Evolutionary conservation across 2,888 invertebrate genomes (phyloP).

Genomic region (Taphrorychus bicolor): DNA sequence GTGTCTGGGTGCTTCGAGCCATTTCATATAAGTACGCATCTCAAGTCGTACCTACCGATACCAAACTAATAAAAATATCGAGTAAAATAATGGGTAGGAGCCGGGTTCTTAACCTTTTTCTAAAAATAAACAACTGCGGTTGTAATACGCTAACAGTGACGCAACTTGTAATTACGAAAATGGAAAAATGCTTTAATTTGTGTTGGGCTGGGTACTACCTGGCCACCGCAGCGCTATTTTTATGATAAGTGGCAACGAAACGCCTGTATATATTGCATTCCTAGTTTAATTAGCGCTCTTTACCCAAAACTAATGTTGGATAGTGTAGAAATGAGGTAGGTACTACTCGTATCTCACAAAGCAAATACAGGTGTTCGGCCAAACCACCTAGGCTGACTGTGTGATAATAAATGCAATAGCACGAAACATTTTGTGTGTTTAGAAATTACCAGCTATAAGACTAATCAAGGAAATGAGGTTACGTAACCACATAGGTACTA

Average conservation of each 20-base stretch:
- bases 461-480: neutral
- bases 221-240: neutral
- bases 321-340: too few relatives aligned
- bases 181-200: neutral
- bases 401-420: neutral
- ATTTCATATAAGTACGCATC: too few relatives aligned
- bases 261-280: neutral
- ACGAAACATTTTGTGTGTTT: neutral
- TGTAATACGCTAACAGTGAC: neutral
- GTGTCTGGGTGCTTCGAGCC: neutral
- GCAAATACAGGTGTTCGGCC: slow-evolving; percentile 1
- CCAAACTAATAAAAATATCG: neutral
- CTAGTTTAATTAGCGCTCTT: neutral
- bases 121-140: slow-evolving; percentile 1
- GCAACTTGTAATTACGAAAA: neutral
- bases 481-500: neutral
- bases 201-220: neutral
- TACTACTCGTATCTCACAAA: neutral
- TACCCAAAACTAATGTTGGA: too few relatives aligned
- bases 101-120: slow-evolving; percentile 4
- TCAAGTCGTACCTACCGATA: neutral
- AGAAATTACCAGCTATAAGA: neutral
- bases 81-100: neutral
- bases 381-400: neutral
- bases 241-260: neutral